Evolutionary conservation across 2,888 invertebrate species (phyloP).

Genomic region (Cordilura impudica): DNA sequence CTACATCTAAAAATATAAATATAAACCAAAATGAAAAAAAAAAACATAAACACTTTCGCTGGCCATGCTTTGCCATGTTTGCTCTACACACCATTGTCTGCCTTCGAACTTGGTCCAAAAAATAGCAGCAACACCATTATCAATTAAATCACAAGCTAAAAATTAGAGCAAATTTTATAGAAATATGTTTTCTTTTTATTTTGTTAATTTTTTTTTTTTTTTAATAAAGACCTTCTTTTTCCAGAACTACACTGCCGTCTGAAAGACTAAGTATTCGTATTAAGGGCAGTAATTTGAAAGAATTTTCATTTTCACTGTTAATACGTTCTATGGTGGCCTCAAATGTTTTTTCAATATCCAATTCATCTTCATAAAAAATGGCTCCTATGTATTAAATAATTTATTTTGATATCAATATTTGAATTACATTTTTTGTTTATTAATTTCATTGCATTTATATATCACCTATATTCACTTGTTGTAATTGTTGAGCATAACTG

Average conservation of each 20-base stretch:
- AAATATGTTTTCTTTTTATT: not conserved
- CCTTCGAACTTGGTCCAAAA: constrained; percentile 82
- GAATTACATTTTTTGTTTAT: not conserved
- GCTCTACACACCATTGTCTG: constrained; percentile 72
- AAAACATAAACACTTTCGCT: not conserved
- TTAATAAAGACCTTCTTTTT: constrained; percentile 70
- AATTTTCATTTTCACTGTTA: constrained; percentile 68
- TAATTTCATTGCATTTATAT: not conserved
- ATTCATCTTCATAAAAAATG: constrained; percentile 80
- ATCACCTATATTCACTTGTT: constrained; percentile 71
- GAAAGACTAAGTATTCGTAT: constrained; percentile 68
- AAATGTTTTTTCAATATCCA: constrained; percentile 81
- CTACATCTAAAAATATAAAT: constrained; percentile 70
- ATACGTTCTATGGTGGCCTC: constrained; percentile 78
- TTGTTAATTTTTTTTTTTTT: not conserved
- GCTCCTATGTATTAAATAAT: constrained; percentile 68
- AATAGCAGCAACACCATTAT: constrained; percentile 84
- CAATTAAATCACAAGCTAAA: constrained; percentile 83
- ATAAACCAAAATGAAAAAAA: constrained; percentile 13
- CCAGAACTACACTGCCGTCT: constrained; percentile 71
- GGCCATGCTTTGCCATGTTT: not conserved
- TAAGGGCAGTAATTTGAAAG: constrained; percentile 73
- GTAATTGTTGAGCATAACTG: constrained; percentile 59
- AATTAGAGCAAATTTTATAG: not conserved
- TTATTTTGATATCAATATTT: not conserved